Evolutionary conservation across 64 coral and sea anemone genomes (phyloP).

Genomic region (Montipora capricornis): DNA sequence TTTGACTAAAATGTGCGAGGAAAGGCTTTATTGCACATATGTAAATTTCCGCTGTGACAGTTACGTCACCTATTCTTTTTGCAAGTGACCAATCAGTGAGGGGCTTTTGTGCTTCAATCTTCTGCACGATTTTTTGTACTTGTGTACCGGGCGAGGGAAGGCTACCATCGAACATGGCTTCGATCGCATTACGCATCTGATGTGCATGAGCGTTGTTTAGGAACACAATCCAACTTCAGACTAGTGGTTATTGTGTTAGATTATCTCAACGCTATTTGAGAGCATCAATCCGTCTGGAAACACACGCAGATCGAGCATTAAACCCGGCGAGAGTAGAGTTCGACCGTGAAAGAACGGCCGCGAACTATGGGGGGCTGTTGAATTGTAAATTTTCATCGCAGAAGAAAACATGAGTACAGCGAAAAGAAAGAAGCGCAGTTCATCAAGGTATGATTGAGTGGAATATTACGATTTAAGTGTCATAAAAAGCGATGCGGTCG

Average conservation of each 20-base stretch:
- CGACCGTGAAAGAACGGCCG: not conserved
- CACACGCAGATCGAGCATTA: not conserved
- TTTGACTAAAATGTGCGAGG: not conserved
- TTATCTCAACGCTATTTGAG: not conserved
- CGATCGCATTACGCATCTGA: not conserved
- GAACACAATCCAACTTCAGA: not conserved
- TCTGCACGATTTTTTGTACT: slow-evolving; percentile 30
- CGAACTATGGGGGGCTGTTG: slow-evolving; percentile 17
- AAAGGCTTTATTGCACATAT: not conserved
- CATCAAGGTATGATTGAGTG: slow-evolving; percentile 47
- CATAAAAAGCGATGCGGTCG: not conserved
- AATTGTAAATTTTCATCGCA: slow-evolving; percentile 25
- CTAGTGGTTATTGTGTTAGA: not conserved
- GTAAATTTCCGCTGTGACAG: slow-evolving; percentile 49
- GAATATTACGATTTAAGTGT: not conserved
- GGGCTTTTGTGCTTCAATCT: slow-evolving; percentile 19
- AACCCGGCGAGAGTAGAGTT: not conserved
- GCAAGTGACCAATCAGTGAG: slow-evolving; percentile 29
- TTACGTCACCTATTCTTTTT: slow-evolving; percentile 1
- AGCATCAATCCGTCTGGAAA: not conserved
- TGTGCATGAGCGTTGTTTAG: slow-evolving; percentile 13
- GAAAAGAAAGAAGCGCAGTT: slow-evolving; percentile 74
- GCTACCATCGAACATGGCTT: slow-evolving; percentile 19
- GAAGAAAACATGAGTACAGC: slow-evolving; percentile 64
- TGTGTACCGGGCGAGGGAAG: not conserved